Base-by-base conservation (phyloP, 2,797 vertebrate species). In the Typhlichthys eigenmanni region DNA sequence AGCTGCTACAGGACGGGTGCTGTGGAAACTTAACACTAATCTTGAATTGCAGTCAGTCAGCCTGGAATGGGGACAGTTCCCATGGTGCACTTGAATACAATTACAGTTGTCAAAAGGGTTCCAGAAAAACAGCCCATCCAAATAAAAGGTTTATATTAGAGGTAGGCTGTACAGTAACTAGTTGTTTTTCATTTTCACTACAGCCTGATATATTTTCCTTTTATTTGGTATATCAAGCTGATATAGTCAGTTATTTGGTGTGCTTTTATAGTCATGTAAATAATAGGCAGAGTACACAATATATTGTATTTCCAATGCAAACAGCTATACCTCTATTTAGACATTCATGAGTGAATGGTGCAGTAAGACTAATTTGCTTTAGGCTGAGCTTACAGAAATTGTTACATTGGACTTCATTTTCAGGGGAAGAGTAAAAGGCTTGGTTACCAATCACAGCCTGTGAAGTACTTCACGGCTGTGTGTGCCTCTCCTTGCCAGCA, bases 11-110 rank as follows among this genome's bases (percentile, higher is more conserved):
- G 85, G 83, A 81, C 13, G 60, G 80, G 69, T 80, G 82, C 85
- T 89, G 85, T 88, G 62, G 75, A 86, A 89, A 89, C 69, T 61
- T 76, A 83, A 82, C 78, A 80, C 80, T 78, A 79, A 72, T 80
- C 77, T 85, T 76, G 62, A 54, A 71, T 78, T 73, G 68, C 73
- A 85, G 80, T 64, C 69, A n/a, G 68, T 76, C 12, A 79, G 78
- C 74, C 79, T 60, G 74, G 80, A 84, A 76, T 64, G 68, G 69
- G 86, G 75, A 74, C 57, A 5, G 71, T 64, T 80, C 79, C 82
- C 83, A 87, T 88, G 85, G 89, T 88, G 75, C n/a, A 75, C 74
- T 71, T 78, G 76, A 89, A 87, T 86, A 73, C 68, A 87, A 85
- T 86, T 76, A 80, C 76, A 78, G 64, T 78, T 63, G 72, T 71